A percentile compares a stretch with the other conserved stretches of the same genome.
These are phyloP conservation scores for Acipenser transmontanus DNA, from an alignment of 2,797 vertebrate genomes.

Conservation along the genomic window DNA sequence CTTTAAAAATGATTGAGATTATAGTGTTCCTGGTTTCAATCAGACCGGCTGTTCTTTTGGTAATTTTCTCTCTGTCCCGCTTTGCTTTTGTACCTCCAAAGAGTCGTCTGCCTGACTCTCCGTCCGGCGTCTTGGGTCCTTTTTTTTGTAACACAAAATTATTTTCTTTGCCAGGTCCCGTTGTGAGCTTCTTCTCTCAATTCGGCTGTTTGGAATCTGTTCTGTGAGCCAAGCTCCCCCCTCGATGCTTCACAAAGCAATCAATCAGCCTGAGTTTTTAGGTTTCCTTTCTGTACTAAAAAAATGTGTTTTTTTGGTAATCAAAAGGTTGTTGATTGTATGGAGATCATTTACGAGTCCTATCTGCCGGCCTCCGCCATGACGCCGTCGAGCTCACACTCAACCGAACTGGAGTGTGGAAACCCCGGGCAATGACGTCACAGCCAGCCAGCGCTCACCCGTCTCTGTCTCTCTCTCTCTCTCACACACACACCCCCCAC, in stretches of 20 bases:
- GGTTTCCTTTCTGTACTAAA: constrained; percentile 19
- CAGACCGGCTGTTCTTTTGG: not conserved
- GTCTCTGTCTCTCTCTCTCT: constrained; percentile 11
- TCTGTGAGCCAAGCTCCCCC: constrained; percentile 22
- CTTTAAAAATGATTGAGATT: constrained; percentile 1
- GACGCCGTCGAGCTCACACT: constrained; percentile 62
- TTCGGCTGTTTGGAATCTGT: constrained; percentile 15
- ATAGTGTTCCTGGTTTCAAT: not conserved
- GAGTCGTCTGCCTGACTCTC: constrained; percentile 26
- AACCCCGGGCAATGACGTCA: constrained; percentile 73
- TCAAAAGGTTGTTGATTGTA: constrained; percentile 35
- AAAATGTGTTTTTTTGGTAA: constrained; percentile 19
- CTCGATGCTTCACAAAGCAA: constrained; percentile 18
- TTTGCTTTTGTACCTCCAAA: constrained; percentile 29
- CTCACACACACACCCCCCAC: constrained; percentile 14
- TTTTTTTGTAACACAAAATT: constrained; percentile 22
- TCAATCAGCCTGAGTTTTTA: constrained; percentile 9
- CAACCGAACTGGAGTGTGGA: constrained; percentile 39
- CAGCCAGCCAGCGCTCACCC: constrained; percentile 10
- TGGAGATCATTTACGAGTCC: constrained; percentile 55
- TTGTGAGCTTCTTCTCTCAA: constrained; percentile 44
- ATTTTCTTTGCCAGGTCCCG: constrained; percentile 40
- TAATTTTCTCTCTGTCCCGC: not conserved
- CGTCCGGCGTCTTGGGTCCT: constrained; percentile 17
- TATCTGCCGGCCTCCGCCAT: constrained; percentile 71